phyloP scores from a whole-genome alignment of 1,140 invertebrate species.

The Geopemphigus sp. region DNA sequence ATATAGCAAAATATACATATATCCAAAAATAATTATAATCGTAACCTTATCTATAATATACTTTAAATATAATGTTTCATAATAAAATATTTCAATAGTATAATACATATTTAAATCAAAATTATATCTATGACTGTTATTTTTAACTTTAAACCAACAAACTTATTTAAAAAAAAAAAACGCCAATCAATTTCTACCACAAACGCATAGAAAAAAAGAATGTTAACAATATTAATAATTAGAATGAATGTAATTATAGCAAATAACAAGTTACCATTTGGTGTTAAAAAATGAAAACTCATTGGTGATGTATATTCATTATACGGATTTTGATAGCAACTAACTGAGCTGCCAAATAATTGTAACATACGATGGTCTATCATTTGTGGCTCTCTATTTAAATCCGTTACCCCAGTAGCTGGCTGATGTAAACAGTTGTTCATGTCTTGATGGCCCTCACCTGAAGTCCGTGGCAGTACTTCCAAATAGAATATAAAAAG shows the following conservation, averaged over 20 bases:
- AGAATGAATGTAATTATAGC: conserved; percentile 30
- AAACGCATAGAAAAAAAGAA: not conserved
- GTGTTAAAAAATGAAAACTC: conserved; percentile 49
- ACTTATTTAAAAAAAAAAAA: not conserved
- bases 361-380: conserved; percentile 45
- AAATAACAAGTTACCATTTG: conserved; percentile 47
- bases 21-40: too few species aligned
- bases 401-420: conserved; percentile 39
- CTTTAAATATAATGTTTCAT: not conserved
- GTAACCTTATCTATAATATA: not conserved
- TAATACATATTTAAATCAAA: not conserved
- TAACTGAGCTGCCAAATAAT: conserved; percentile 39
- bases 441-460: conserved; percentile 45
- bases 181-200: not conserved
- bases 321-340: conserved; percentile 48
- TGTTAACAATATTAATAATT: not conserved
- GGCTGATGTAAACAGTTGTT: conserved; percentile 43
- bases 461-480: conserved; percentile 48
- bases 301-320: conserved; percentile 37
- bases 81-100: not conserved
- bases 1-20: too few species aligned
- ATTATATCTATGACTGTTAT: not conserved
- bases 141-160: not conserved
- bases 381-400: conserved; percentile 39
- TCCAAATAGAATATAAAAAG: conserved; percentile 49